Percentiles rank a stretch among this genome's conserved stretches.
These are phyloP conservation scores for Montipora foliosa DNA, from an alignment of 64 coral and sea anemone species.

Conservation along the genomic window DNA sequence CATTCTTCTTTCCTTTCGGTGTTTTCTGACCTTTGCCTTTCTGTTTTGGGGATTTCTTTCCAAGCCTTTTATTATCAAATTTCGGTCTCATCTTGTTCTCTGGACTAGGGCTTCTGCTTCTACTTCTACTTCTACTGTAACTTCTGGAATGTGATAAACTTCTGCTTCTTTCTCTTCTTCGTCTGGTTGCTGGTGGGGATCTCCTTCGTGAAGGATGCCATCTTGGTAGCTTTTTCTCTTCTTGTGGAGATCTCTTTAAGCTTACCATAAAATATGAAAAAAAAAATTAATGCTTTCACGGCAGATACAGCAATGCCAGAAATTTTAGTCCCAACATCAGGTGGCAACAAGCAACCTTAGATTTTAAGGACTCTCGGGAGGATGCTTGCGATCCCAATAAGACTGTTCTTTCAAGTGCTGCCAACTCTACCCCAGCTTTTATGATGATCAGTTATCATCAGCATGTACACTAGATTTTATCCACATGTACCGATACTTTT, in stretches of 20 bases:
- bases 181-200: conserved; percentile 54
- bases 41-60: conserved; percentile 46
- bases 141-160: conserved; percentile 50
- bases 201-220: conserved; percentile 84
- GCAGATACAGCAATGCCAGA: no score
- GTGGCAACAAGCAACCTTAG: no score
- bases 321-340: no score
- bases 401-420: no score
- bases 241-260: conserved; percentile 35
- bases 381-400: no score
- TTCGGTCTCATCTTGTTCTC: conserved; percentile 53
- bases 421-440: no score
- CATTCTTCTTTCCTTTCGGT: conserved; percentile 34
- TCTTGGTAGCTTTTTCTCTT: conserved; percentile 60
- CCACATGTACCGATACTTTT: no score
- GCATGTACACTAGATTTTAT: no score
- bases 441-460: no score
- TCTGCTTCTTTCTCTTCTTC: conserved; percentile 73
- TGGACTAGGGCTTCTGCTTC: conserved; percentile 55
- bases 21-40: conserved; percentile 44
- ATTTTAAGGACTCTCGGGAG: no score
- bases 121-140: conserved; percentile 54
- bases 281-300: no score
- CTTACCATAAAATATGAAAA: neutral
- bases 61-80: conserved; percentile 42